A percentile compares a stretch with the other conserved stretches of the same genome.
Conservation (phyloP, 2,888 invertebrate genomes). For the Leptopilina drosophilae region DNA sequence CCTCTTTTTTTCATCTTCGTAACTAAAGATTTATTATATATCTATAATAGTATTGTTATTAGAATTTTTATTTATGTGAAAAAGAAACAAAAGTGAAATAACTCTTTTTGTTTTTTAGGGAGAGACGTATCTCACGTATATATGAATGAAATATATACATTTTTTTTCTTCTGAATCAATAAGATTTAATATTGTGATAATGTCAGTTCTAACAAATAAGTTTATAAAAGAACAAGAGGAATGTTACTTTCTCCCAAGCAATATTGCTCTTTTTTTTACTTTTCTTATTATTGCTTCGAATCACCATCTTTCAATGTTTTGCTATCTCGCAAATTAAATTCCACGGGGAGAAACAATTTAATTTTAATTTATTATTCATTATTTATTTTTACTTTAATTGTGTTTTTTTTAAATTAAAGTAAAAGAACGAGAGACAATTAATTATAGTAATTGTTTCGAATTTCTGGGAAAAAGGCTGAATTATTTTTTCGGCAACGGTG, state of each 20-base stretch:
- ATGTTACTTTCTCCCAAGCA: not conserved
- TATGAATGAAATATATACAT: not conserved
- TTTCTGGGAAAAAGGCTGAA: no score
- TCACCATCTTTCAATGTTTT: not conserved
- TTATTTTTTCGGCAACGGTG: no score
- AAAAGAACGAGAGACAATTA: not conserved
- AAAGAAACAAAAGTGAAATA: not conserved
- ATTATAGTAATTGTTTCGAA: no score
- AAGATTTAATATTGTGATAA: slow-evolving; percentile 12
- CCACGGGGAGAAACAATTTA: not conserved
- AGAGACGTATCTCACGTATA: not conserved
- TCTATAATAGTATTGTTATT: no score
- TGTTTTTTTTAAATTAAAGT: no score
- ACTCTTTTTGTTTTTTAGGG: not conserved
- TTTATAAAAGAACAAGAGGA: not conserved
- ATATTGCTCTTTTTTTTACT: not conserved
- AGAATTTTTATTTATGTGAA: not conserved
- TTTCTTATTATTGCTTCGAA: not conserved
- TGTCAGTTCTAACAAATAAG: not conserved
- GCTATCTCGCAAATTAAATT: slow-evolving; percentile 2
- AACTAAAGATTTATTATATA: no score
- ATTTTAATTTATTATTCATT: no score
- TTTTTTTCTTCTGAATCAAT: not conserved
- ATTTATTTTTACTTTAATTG: no score
- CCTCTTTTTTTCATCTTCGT: no score